phyloP scores from a whole-genome alignment of 2,888 invertebrate genomes.

The Ceraclea dissimilis region DNA sequence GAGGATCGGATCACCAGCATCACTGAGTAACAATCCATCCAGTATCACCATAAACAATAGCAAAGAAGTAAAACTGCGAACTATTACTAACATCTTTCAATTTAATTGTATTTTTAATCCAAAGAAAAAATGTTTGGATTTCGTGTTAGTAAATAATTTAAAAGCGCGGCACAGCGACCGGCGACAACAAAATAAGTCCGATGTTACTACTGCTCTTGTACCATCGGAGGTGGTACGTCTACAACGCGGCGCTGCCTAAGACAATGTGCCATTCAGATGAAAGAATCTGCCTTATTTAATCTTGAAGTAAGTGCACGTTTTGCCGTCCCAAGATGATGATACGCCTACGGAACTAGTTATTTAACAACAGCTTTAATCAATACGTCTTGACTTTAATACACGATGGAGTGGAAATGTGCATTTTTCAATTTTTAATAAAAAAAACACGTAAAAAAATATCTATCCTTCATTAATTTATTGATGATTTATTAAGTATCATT shows the following conservation, averaged over 20 bases:
- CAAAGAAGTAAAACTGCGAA: not conserved
- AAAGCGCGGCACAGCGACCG: too few relatives aligned
- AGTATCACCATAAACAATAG: not conserved
- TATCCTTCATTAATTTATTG: too few relatives aligned
- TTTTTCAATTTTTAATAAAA: too few relatives aligned
- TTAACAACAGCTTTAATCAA: not conserved
- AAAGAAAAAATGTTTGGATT: too few relatives aligned
- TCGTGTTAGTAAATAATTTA: too few relatives aligned
- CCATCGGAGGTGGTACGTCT: not conserved
- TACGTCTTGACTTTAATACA: not conserved
- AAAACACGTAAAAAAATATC: too few relatives aligned
- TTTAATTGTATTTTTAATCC: too few relatives aligned
- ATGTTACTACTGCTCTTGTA: too few relatives aligned
- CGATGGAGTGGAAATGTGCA: too few relatives aligned
- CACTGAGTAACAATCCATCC: not conserved
- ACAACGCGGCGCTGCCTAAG: not conserved
- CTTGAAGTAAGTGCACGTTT: not conserved
- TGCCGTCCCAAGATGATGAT: not conserved
- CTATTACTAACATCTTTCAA: too few relatives aligned
- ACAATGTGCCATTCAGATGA: not conserved
- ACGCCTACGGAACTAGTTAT: not conserved
- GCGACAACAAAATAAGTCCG: too few relatives aligned
- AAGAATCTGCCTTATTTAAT: not conserved
- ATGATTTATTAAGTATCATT: too few relatives aligned
- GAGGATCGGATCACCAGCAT: conserved; percentile 2